These are phyloP conservation scores for Drosophila nigricruria DNA, from an alignment of 2,888 invertebrate species.

Conservation along the genomic window DNA sequence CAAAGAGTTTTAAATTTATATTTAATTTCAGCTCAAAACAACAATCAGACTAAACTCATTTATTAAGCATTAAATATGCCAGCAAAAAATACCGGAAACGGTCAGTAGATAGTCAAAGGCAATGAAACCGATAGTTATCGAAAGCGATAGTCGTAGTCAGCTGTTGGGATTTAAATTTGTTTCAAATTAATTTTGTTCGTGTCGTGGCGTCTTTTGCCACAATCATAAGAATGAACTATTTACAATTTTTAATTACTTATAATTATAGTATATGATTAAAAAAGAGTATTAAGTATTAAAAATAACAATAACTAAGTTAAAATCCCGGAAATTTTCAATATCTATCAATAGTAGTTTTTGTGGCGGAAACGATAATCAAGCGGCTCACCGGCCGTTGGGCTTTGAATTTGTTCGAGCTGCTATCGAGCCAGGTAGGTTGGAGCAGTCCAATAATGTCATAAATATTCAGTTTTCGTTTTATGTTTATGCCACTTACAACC, in stretches of 20 bases:
- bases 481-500: constrained; percentile 79
- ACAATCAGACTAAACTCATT: neutral
- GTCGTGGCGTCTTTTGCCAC: neutral
- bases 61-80: neutral
- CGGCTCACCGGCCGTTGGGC: constrained; percentile 26
- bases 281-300: constrained; percentile 1
- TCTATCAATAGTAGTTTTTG: constrained; percentile 8
- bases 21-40: neutral
- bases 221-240: neutral
- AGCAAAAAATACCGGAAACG: constrained; percentile 8
- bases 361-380: constrained; percentile 12
- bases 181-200: neutral
- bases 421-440: constrained; percentile 42
- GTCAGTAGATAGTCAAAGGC: neutral
- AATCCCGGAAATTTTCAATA: constrained; percentile 40
- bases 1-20: neutral
- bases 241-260: neutral
- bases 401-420: constrained; percentile 45
- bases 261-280: neutral
- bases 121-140: neutral
- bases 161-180: neutral
- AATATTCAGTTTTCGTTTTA: constrained; percentile 69
- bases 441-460: constrained; percentile 51
- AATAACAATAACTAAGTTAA: constrained; percentile 8
- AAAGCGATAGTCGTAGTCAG: neutral